Base-by-base conservation (phyloP, 2,113 vertebrate genomes). In the Taxidea taxus region DNA sequence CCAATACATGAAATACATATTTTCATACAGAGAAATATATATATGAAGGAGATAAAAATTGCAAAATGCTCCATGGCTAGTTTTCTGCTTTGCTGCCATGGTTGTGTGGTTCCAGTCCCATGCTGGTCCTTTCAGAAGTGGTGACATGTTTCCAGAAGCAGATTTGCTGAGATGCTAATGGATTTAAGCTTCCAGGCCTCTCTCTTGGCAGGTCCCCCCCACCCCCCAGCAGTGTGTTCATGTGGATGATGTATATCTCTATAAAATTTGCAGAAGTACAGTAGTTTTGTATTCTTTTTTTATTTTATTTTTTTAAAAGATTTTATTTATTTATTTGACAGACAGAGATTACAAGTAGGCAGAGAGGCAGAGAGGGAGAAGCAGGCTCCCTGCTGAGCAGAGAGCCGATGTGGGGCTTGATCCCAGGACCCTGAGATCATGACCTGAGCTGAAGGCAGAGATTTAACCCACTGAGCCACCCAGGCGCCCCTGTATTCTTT, bases 51-150 rank as follows among this genome's bases (percentile, higher is more conserved):
- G 62, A 49, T 18, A 37, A 49, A 60, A 47, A 37, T 9, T 42
- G 3, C 39, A 39, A 37, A 78, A 20, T n/a, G 25, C 9, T n/a
- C 42, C 34, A 74, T 34, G 66, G 25, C 56, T 78, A 37, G 51
- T 68, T 47, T 60, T 75, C 16, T 20, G n/a, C 47, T 66, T 70
- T 21, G 13, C 47, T 14, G 34, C 62, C 1, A 0, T 39, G 31
- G n/a, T 18, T 1, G 29, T 0, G 0, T 15, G 20, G 60, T 34
- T 42, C 2, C 18, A 31, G 4, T 42, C 85, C 31, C 66, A 1
- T 6, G 21, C 54, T 31, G 37, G 6, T 49, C 34, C 49, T 58
- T 14, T 58, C 51, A 2, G 4, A 37, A 44, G 34, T 16, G 51
- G 5, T 5, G 66, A 5, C 1, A 0, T 16, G 13, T 31, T 39